Percentiles rank a stretch among this genome's conserved stretches.
These are phyloP conservation scores for Dynastes maya DNA, from an alignment of 2,888 invertebrate species.

Conservation along the genomic window DNA sequence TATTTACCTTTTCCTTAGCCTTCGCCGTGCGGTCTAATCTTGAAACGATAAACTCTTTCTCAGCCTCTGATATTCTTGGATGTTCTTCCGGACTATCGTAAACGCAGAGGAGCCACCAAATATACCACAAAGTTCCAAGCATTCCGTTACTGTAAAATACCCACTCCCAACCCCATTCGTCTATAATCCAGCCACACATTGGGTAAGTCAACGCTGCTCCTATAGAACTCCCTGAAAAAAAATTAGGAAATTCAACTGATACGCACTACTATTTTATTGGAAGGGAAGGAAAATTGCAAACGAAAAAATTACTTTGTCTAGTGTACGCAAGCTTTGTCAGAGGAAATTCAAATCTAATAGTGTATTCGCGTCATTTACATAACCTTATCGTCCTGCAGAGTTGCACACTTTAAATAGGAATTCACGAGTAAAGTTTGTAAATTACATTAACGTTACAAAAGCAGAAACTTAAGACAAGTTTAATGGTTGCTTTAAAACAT, in stretches of 20 bases:
- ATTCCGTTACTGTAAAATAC: slow-evolving; percentile 80
- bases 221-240: slow-evolving; percentile 74
- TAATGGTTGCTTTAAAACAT: no score
- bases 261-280: not conserved
- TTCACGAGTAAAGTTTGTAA: no score
- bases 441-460: no score
- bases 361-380: no score
- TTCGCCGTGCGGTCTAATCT: slow-evolving; percentile 68
- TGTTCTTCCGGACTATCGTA: slow-evolving; percentile 79
- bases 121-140: slow-evolving; percentile 78
- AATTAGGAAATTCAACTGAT: not conserved
- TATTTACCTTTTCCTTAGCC: slow-evolving; percentile 43
- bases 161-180: slow-evolving; percentile 79
- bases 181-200: slow-evolving; percentile 79
- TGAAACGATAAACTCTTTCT: slow-evolving; percentile 75
- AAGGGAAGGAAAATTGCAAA: no score
- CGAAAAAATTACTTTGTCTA: no score
- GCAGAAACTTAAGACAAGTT: no score
- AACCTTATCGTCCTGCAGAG: no score
- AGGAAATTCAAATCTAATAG: no score
- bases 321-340: no score
- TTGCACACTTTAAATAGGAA: no score
- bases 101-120: slow-evolving; percentile 76
- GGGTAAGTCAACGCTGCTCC: slow-evolving; percentile 81
- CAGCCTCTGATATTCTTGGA: slow-evolving; percentile 76